Conservation (phyloP, 2,797 vertebrate genomes). For the Buphagus erythrorhynchus region DNA sequence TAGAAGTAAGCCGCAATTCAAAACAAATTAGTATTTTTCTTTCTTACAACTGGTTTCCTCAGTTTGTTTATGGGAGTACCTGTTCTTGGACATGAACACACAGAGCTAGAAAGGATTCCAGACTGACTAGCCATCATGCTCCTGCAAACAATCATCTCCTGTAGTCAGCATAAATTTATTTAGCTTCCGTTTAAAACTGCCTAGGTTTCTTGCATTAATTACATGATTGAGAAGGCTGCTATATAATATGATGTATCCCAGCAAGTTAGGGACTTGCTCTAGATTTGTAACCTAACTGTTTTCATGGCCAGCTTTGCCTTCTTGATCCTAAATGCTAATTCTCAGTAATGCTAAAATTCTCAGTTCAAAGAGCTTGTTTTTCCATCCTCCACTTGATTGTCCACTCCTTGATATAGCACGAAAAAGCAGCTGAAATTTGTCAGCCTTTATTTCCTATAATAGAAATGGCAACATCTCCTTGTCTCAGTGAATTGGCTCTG, state of each 20-base stretch:
- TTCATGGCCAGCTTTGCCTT: not conserved
- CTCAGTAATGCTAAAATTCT: not conserved
- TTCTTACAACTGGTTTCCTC: not conserved
- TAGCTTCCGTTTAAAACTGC: not conserved
- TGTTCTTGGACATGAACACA: not conserved
- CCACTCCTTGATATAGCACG: not conserved
- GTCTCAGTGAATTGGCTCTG: not conserved
- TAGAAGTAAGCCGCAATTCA: not conserved
- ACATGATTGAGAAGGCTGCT: not conserved
- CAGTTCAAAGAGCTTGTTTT: not conserved
- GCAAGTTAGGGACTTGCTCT: not conserved
- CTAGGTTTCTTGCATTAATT: not conserved
- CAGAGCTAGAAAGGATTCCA: not conserved
- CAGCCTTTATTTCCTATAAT: not conserved
- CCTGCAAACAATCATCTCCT: accelerated
- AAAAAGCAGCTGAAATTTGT: not conserved
- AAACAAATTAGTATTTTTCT: not conserved
- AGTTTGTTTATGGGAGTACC: not conserved
- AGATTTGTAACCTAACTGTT: not conserved
- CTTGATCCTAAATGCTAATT: not conserved
- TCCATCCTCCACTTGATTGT: not conserved
- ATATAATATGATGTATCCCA: not conserved
- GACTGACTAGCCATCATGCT: not conserved
- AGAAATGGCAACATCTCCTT: not conserved
- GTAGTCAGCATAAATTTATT: not conserved